phyloP scores from a whole-genome alignment of 2,113 vertebrate genomes.

The Ageneiosus marmoratus region DNA sequence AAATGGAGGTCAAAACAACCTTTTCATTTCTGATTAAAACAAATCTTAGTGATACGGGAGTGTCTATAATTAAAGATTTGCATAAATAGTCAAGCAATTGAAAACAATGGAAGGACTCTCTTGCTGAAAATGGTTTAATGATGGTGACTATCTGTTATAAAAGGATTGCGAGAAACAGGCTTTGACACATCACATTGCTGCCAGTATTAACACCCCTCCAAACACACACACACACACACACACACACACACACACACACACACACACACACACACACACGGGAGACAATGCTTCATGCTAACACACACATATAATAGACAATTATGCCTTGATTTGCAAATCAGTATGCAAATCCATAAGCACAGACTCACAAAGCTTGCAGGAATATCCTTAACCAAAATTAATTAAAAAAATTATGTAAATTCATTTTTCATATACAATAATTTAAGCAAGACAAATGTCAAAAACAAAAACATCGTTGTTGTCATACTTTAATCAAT shows the following conservation, averaged over 20 bases:
- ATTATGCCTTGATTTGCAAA: slow-evolving; percentile 32
- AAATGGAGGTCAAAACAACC: not conserved
- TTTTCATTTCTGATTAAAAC: not conserved
- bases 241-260: slow-evolving; percentile 7
- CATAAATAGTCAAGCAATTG: not conserved
- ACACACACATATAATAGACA: slow-evolving; percentile 20
- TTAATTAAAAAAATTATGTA: not conserved
- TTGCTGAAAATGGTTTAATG: slow-evolving; percentile 10
- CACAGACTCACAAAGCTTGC: slow-evolving; percentile 21
- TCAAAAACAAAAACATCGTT: not conserved
- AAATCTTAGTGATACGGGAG: not conserved
- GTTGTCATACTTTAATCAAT: not conserved
- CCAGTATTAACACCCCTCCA: slow-evolving; percentile 5
- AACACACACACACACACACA: not conserved
- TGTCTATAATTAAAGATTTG: not conserved
- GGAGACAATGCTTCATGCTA: not conserved
- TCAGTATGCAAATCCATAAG: slow-evolving; percentile 40
- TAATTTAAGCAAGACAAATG: not conserved
- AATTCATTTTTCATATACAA: not conserved
- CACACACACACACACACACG: not conserved
- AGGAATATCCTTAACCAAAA: not conserved
- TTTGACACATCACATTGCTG: slow-evolving; percentile 16
- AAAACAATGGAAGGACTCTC: slow-evolving; percentile 7
- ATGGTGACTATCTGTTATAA: not conserved
- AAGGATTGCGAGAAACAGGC: not conserved